These are phyloP conservation scores for Rousettus madagascariensis DNA, from an alignment of 2,797 vertebrate species.

Conservation along the genomic window DNA sequence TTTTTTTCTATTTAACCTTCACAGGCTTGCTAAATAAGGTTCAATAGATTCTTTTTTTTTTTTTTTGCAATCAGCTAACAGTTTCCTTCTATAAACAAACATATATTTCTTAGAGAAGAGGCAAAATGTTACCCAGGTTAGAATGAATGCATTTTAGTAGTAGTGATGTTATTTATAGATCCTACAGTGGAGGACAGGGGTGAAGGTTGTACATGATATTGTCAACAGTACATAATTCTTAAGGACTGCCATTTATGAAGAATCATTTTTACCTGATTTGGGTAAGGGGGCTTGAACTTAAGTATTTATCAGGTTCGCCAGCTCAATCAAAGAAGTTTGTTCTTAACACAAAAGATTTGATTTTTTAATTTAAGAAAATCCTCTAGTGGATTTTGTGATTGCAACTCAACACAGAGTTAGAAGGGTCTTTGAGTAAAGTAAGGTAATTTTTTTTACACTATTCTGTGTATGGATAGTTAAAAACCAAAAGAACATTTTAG, in stretches of 20 bases:
- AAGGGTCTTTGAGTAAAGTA: constrained; percentile 23
- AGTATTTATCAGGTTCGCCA: not conserved
- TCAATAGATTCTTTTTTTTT: constrained; percentile 7
- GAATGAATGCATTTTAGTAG: constrained; percentile 1
- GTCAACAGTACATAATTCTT: not conserved
- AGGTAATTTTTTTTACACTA: not conserved
- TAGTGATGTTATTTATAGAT: not conserved
- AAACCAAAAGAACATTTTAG: not conserved
- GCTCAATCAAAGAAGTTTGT: constrained; percentile 23
- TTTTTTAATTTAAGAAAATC: constrained; percentile 37
- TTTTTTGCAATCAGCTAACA: not conserved
- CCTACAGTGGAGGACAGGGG: not conserved
- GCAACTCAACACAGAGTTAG: not conserved
- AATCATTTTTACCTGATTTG: constrained; percentile 28
- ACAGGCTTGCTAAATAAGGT: constrained; percentile 12
- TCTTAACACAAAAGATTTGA: constrained; percentile 24
- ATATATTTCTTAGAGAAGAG: not conserved
- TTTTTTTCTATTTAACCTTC: not conserved
- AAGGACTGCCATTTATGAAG: constrained; percentile 30
- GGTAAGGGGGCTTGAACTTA: not conserved
- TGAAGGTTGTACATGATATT: constrained; percentile 15
- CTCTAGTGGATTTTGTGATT: constrained; percentile 23
- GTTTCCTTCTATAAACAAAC: constrained; percentile 6
- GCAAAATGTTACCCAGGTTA: not conserved
- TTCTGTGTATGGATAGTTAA: not conserved